Evolutionary conservation across 2,888 invertebrate species (phyloP).

Genomic region (Aquatica leii): DNA sequence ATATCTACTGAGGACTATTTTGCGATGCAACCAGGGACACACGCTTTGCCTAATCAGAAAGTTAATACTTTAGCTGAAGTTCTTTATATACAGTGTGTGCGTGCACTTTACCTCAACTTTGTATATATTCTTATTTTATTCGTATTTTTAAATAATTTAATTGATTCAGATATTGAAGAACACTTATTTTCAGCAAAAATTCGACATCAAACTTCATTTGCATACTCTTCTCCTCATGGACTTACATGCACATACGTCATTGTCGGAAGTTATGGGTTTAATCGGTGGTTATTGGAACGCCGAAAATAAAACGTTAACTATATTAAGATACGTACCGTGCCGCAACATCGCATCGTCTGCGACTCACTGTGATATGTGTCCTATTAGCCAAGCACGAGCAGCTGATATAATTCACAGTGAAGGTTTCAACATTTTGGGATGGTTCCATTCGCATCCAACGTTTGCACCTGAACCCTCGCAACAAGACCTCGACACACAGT

Average conservation of each 20-base stretch:
- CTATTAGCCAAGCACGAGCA: slow-evolving; percentile 72
- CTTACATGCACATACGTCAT: slow-evolving; percentile 73
- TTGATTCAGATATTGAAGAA: no score
- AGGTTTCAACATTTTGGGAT: slow-evolving; percentile 66
- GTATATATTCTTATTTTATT: no score
- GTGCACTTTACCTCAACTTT: no score
- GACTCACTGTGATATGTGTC: slow-evolving; percentile 82
- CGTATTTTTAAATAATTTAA: no score
- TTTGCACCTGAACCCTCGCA: slow-evolving; percentile 76
- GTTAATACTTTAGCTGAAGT: no score
- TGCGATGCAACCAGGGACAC: no score
- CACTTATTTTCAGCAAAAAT: slow-evolving; percentile 72
- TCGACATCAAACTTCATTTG: slow-evolving; percentile 65
- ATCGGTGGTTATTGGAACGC: slow-evolving; percentile 67
- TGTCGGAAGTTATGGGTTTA: slow-evolving; percentile 79
- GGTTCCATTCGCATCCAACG: slow-evolving; percentile 82
- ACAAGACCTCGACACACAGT: slow-evolving; percentile 73
- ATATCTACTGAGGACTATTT: no score
- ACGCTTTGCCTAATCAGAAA: no score
- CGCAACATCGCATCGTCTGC: slow-evolving; percentile 69
- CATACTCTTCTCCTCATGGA: slow-evolving; percentile 73
- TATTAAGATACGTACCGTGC: slow-evolving; percentile 69
- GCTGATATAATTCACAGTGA: slow-evolving; percentile 64
- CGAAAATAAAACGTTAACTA: slow-evolving; percentile 56
- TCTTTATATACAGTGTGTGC: no score